These are phyloP conservation scores for Pitangus sulphuratus DNA, from an alignment of 2,797 vertebrate species.

Conservation along the genomic window DNA sequence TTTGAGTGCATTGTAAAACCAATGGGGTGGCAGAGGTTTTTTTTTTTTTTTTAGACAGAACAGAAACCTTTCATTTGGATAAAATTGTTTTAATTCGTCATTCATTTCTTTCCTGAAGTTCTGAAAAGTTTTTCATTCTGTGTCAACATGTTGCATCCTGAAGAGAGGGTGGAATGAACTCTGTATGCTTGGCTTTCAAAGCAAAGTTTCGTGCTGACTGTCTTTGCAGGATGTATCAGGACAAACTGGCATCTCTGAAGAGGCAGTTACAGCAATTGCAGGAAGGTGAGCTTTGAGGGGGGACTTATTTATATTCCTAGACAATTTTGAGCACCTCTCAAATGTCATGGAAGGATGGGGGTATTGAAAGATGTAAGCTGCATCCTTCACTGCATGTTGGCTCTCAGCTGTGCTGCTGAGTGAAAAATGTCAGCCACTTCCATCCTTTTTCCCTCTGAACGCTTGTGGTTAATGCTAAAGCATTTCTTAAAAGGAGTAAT, in stretches of 20 bases:
- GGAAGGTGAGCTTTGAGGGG: constrained; percentile 83
- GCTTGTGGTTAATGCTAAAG: not conserved
- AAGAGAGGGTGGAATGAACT: not conserved
- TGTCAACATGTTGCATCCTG: not conserved
- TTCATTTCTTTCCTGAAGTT: not conserved
- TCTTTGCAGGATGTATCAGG: constrained; percentile 93
- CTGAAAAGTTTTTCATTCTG: not conserved
- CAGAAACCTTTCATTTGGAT: not conserved
- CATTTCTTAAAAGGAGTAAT: not conserved
- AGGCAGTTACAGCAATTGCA: constrained; percentile 94
- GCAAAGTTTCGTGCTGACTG: not conserved
- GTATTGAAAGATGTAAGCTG: not conserved
- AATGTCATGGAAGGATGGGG: not conserved
- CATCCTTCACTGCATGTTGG: not conserved
- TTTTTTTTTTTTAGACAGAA: not conserved
- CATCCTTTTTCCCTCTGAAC: not conserved
- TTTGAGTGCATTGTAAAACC: not conserved
- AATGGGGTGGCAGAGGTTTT: not conserved
- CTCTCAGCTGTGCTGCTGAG: not conserved
- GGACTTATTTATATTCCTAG: not conserved
- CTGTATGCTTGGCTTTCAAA: not conserved
- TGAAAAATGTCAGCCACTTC: not conserved
- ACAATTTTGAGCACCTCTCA: not conserved
- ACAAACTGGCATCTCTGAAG: constrained; percentile 96
- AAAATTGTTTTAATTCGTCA: not conserved